phyloP scores from a whole-genome alignment of 1,140 invertebrate genomes.

The Bombus breviceps region DNA sequence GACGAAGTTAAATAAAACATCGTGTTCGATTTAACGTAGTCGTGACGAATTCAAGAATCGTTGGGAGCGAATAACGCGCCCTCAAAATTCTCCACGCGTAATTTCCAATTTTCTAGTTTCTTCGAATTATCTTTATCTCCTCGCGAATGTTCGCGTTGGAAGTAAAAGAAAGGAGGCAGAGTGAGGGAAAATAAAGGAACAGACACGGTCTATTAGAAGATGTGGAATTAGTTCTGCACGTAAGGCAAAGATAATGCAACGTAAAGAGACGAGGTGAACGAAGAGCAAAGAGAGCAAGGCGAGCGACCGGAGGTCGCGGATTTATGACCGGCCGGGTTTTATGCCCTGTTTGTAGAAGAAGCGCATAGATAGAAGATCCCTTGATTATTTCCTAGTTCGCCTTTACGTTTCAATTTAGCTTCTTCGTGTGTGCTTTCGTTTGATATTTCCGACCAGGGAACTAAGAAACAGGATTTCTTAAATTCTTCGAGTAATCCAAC shows the following conservation, averaged over 20 bases:
- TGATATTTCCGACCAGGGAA: too few relatives aligned
- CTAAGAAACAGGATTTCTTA: too few relatives aligned
- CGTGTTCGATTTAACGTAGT: too few relatives aligned
- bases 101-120: too few relatives aligned
- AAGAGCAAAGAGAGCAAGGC: background rate
- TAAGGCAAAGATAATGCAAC: constrained; percentile 20
- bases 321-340: constrained; percentile 48
- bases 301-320: constrained; percentile 45
- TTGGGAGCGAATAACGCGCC: too few relatives aligned
- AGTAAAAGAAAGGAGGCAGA: background rate
- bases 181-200: background rate
- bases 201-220: constrained; percentile 14
- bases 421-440: background rate
- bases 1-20: too few relatives aligned
- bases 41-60: background rate
- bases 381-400: constrained; percentile 55
- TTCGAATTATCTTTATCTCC: background rate
- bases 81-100: too few relatives aligned
- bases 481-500: too few relatives aligned
- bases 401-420: constrained; percentile 57
- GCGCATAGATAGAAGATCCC: background rate
- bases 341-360: constrained; percentile 45
- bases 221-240: constrained; percentile 46
- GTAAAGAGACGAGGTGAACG: constrained; percentile 2
- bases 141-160: background rate